Evolutionary conservation across 2,113 vertebrate species (phyloP).

Genomic region (Prinia subflava): DNA sequence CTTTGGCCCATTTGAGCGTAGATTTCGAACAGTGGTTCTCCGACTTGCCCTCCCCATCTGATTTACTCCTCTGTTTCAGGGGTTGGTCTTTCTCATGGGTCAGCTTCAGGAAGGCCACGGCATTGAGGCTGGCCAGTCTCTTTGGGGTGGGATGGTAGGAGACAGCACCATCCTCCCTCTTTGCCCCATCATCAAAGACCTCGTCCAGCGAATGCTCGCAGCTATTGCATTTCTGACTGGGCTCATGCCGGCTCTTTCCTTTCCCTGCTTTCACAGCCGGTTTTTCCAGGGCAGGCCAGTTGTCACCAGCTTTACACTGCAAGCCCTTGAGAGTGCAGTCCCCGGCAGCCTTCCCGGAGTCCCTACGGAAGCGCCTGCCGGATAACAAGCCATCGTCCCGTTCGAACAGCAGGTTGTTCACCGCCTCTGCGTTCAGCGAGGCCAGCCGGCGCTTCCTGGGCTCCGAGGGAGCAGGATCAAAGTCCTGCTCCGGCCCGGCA

Average conservation of each 20-base stretch:
- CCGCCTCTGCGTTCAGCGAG: constrained; percentile 94
- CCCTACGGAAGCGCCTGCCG: constrained; percentile 67
- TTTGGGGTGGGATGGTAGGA: constrained; percentile 83
- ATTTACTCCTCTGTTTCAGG: constrained; percentile 69
- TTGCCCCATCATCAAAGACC: constrained; percentile 68
- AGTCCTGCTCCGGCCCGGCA: constrained; percentile 53
- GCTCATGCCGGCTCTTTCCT: constrained; percentile 51
- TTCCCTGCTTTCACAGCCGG: neutral
- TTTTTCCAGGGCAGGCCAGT: constrained; percentile 67
- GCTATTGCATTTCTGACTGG: constrained; percentile 55
- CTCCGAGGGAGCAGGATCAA: constrained; percentile 68
- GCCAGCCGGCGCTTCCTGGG: constrained; percentile 92
- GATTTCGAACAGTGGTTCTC: constrained; percentile 60
- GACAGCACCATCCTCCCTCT: constrained; percentile 57
- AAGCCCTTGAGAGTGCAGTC: constrained; percentile 66
- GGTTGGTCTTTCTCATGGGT: constrained; percentile 81
- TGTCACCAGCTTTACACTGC: constrained; percentile 43
- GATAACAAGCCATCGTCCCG: constrained; percentile 69
- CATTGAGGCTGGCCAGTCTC: constrained; percentile 93
- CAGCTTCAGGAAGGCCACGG: constrained; percentile 90
- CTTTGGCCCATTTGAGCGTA: constrained; percentile 74
- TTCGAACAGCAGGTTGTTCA: constrained; percentile 92
- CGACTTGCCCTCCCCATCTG: constrained; percentile 51
- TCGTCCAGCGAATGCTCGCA: constrained; percentile 65
- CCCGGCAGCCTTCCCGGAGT: neutral